Percentiles rank a stretch among this genome's conserved stretches.
These are phyloP conservation scores for Ariolimax columbianus DNA, from an alignment of 2,888 invertebrate species.

Conservation along the genomic window DNA sequence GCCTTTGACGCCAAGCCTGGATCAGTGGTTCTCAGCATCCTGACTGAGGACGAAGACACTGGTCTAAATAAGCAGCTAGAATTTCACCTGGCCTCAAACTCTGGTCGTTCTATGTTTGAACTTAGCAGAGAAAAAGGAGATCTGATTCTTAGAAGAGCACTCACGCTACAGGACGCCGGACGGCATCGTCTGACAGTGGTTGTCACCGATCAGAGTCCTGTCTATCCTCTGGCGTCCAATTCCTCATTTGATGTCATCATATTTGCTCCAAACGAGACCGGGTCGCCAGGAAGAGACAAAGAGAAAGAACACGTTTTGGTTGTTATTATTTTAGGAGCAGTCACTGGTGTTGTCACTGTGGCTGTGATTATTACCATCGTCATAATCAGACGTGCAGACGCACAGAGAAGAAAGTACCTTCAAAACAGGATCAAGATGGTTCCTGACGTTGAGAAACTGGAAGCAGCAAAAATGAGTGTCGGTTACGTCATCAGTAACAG, in stretches of 20 bases:
- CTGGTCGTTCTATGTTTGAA: constrained; percentile 45
- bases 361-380: constrained; percentile 59
- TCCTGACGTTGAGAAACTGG: constrained; percentile 46
- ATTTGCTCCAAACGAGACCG: constrained; percentile 56
- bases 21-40: constrained; percentile 56
- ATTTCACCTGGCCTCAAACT: constrained; percentile 53
- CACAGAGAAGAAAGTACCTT: constrained; percentile 53
- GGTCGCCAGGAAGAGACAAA: constrained; percentile 29
- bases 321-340: constrained; percentile 57
- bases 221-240: constrained; percentile 51
- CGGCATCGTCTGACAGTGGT: constrained; percentile 54
- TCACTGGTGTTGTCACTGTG: constrained; percentile 58
- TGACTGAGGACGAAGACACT: constrained; percentile 61
- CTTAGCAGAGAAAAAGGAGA: constrained; percentile 51
- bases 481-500: constrained; percentile 56
- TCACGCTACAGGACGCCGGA: constrained; percentile 54
- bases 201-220: constrained; percentile 53
- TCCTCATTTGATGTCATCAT: constrained; percentile 54
- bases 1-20: constrained; percentile 59
- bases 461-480: constrained; percentile 49
- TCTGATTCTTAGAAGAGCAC: constrained; percentile 49
- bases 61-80: constrained; percentile 59
- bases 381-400: constrained; percentile 56
- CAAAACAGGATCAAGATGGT: constrained; percentile 27
- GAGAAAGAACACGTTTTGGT: constrained; percentile 58